Evolutionary conservation across 2,113 vertebrate species (phyloP), one percentile per base, ranked within the genome.

Genomic region (Pterophyllum scalare): DNA sequence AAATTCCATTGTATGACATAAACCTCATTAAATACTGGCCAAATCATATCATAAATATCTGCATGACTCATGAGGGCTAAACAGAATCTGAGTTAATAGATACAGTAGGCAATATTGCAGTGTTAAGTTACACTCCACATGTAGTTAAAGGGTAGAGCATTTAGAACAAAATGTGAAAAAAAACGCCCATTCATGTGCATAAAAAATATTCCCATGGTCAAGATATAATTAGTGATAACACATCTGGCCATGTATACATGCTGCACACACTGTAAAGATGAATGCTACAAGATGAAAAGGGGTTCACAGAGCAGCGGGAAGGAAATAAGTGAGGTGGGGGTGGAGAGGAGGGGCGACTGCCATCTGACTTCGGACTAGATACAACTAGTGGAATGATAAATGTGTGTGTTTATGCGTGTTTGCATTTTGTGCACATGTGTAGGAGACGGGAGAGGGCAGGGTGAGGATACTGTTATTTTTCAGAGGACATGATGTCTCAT

Each of bases 401-500:
- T 83, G 81, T 70, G 81, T 62, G 82, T 82, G 80, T 77, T 75
- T 84, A 52, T 81, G 84, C 35, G 61, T 85, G 79, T 88, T 80
- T 91, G 86, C 80, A 72, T 89, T 72, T 70, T 89, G 84, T 85
- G 74, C 85, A 86, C 86, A 87, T 86, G 92, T 91, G 85, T 80
- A 79, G 74, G 52, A 82, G 80, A 88, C 14, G 59, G 80, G 88
- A 87, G 88, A 87, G 60, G 89, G 81, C 89, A 90, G 49, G 1
- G 91, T 90, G 80, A 92, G 93, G 93, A 90, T 92, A 89, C 83
- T 94, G 95, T 94, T 95, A 92, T 94, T 95, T 91, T 88, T 72
- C 92, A 93, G 86, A 97, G 94, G 95, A 96, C 95, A 96, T 75
- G 76, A 93, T 59, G 78, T 97, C 96, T 96, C 96, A 95, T 90